Conservation (phyloP, 2,888 invertebrate genomes). For the Drosophila neutralis region DNA sequence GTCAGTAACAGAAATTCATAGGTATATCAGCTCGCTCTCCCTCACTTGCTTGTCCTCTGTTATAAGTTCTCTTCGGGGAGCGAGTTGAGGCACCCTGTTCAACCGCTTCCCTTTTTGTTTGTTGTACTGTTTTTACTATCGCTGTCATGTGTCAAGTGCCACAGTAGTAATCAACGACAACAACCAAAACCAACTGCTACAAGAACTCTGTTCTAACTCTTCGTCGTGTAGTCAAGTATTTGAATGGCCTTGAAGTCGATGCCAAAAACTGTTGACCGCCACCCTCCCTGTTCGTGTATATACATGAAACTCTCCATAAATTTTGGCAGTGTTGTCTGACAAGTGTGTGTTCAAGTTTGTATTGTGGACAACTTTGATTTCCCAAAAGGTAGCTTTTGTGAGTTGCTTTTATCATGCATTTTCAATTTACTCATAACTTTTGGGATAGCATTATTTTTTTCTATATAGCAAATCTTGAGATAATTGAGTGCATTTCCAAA, state of each 20-base stretch:
- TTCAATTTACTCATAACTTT: slow-evolving; percentile 15
- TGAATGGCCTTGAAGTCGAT: slow-evolving; percentile 42
- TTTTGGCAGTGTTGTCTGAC: slow-evolving; percentile 9
- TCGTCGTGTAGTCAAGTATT: slow-evolving; percentile 16
- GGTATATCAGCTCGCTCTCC: not conserved
- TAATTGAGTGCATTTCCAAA: not conserved
- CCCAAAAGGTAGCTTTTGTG: slow-evolving; percentile 24
- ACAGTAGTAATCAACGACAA: slow-evolving; percentile 58
- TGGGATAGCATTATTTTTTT: not conserved
- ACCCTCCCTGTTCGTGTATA: not conserved
- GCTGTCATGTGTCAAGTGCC: slow-evolving; percentile 74
- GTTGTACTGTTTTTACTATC: slow-evolving; percentile 24
- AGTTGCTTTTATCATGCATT: slow-evolving; percentile 2
- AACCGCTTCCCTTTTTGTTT: slow-evolving; percentile 1
- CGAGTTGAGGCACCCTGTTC: not conserved
- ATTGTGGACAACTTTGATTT: slow-evolving; percentile 38
- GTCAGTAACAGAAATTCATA: slow-evolving; percentile 38
- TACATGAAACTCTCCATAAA: not conserved
- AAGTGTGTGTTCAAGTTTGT: slow-evolving; percentile 6
- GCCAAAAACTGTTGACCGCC: slow-evolving; percentile 8
- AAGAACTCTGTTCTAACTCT: slow-evolving; percentile 20
- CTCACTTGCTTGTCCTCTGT: not conserved
- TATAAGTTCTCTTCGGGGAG: not conserved
- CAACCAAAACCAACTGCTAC: slow-evolving; percentile 12
- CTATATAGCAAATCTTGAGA: not conserved